phyloP scores from a whole-genome alignment of 1,140 invertebrate genomes.

The Hylaeus volcanicus region DNA sequence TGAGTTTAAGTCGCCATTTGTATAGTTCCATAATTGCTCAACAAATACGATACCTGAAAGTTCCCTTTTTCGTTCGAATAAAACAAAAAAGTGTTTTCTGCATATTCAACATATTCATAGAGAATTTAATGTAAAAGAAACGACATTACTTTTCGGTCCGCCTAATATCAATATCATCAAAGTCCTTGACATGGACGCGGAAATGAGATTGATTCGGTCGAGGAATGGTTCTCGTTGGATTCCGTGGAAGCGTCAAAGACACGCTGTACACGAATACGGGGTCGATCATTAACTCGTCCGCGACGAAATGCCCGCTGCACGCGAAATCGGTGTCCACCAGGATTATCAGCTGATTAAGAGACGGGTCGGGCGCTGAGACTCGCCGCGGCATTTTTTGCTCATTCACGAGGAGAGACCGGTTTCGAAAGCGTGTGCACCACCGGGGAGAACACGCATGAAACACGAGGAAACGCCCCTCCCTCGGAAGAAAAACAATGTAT shows the following conservation, averaged over 20 bases:
- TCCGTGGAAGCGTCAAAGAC: background rate
- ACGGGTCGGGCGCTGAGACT: background rate
- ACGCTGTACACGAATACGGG: background rate
- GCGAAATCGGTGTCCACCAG: background rate
- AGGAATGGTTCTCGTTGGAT: too few species aligned
- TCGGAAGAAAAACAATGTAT: constrained; percentile 18
- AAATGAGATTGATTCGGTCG: too few species aligned
- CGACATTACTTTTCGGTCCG: too few species aligned
- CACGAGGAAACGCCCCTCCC: background rate
- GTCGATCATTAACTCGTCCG: constrained; percentile 7
- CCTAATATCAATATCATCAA: too few species aligned
- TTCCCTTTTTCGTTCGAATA: too few species aligned
- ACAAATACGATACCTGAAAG: too few species aligned
- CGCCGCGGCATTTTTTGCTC: background rate
- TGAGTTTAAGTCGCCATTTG: too few species aligned
- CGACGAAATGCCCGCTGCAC: background rate
- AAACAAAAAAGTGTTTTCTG: too few species aligned
- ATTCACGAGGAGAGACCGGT: constrained; percentile 1
- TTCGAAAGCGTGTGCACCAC: constrained; percentile 16
- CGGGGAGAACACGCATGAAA: background rate
- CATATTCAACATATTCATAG: too few species aligned
- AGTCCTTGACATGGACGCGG: too few species aligned
- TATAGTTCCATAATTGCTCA: too few species aligned
- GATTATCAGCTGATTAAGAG: constrained; percentile 23
- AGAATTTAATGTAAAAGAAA: too few species aligned